A percentile compares a stretch with the other conserved stretches of the same genome.
Evolutionary conservation across 64 coral and sea anemone genomes (phyloP).

Genomic region (Porites australiensis): DNA sequence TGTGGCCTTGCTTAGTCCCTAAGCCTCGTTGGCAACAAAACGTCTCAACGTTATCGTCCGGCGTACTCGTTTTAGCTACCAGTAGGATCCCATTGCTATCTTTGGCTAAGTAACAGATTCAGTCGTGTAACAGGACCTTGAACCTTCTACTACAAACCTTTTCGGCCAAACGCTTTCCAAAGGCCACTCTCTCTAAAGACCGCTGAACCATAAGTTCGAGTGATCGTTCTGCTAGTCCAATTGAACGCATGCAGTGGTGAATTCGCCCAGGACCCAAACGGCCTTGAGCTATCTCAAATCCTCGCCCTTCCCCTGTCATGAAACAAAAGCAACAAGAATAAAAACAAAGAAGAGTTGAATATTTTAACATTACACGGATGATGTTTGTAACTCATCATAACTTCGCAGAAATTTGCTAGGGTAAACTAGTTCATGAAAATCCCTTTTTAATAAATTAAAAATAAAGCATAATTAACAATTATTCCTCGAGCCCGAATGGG

Average conservation of each 20-base stretch:
- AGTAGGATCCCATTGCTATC: not conserved
- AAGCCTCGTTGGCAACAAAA: too few relatives aligned
- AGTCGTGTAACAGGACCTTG: not conserved
- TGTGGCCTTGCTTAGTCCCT: not conserved
- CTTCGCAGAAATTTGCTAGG: not conserved
- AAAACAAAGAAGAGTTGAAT: not conserved
- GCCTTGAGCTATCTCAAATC: constrained; percentile 99
- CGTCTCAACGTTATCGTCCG: not conserved
- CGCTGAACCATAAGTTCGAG: constrained; percentile 86
- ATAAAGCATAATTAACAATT: too few relatives aligned
- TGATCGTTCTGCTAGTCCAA: constrained; percentile 87
- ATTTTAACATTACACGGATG: not conserved
- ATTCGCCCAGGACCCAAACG: constrained; percentile 95
- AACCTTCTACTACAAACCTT: constrained; percentile 60
- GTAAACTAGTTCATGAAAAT: not conserved
- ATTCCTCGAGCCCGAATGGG: too few relatives aligned
- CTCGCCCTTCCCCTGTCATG: constrained; percentile 92
- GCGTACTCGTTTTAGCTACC: not conserved
- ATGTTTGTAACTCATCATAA: too few relatives aligned
- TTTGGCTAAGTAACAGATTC: not conserved
- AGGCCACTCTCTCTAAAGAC: constrained; percentile 81
- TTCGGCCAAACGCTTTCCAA: constrained; percentile 86
- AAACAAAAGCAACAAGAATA: not conserved
- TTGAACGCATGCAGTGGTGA: constrained; percentile 94
- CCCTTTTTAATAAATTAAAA: too few relatives aligned